Conservation (phyloP, 2,888 invertebrate genomes). For the Phoenoteleia sp. region DNA sequence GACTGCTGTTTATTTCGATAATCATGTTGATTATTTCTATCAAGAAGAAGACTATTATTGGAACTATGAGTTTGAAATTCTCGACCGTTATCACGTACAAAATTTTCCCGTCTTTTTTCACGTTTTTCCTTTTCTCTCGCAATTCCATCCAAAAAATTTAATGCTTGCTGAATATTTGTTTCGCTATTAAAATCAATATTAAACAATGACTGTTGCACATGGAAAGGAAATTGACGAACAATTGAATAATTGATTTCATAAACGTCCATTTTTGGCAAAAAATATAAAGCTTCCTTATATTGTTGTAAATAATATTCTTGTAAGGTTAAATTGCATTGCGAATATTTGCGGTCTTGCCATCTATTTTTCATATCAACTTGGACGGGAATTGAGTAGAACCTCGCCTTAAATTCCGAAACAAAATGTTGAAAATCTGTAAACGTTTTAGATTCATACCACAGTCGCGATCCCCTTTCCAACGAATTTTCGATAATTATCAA, state of each 20-base stretch:
- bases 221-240: background rate
- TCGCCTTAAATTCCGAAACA: background rate
- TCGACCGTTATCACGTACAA: background rate
- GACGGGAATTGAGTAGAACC: background rate
- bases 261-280: background rate
- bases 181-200: background rate
- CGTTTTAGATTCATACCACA: background rate
- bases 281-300: background rate
- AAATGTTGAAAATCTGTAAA: background rate
- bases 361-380: background rate
- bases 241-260: conserved; percentile 1
- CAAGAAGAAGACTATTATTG: background rate
- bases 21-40: background rate
- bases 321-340: background rate
- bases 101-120: background rate
- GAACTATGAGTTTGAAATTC: background rate
- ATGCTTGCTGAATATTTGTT: background rate
- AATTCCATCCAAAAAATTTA: background rate
- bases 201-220: background rate
- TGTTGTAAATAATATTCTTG: background rate
- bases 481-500: conserved; percentile 3
- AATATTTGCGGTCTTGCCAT: background rate
- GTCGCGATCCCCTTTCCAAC: background rate
- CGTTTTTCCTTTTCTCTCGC: background rate
- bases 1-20: too few species aligned